Evolutionary conservation across 2,888 invertebrate species (phyloP).

Genomic region (Meganola albula): DNA sequence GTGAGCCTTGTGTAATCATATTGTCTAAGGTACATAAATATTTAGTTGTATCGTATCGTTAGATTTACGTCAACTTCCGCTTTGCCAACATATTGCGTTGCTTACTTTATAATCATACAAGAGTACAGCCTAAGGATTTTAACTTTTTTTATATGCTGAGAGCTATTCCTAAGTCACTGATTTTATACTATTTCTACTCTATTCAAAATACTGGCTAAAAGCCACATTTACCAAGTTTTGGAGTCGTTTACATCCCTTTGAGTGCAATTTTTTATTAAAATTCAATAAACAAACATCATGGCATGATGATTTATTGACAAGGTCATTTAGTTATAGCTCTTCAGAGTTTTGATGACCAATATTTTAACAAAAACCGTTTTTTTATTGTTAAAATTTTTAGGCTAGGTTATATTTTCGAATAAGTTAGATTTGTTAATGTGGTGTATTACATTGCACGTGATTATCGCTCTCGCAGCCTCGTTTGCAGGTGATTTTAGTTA

Average conservation of each 20-base stretch:
- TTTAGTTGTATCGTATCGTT: constrained; percentile 76
- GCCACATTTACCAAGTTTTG: constrained; percentile 67
- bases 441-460: constrained; percentile 73
- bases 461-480: constrained; percentile 71
- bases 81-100: constrained; percentile 77
- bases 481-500: constrained; percentile 54
- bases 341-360: constrained; percentile 74
- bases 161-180: constrained; percentile 77
- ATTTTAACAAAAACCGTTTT: constrained; percentile 65
- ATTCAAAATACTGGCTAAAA: constrained; percentile 56
- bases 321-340: constrained; percentile 77
- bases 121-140: constrained; percentile 78
- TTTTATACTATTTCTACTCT: constrained; percentile 67
- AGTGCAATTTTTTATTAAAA: constrained; percentile 62
- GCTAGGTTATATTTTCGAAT: constrained; percentile 74
- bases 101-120: constrained; percentile 75
- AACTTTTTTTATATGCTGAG: constrained; percentile 75
- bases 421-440: constrained; percentile 78
- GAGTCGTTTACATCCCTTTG: constrained; percentile 73
- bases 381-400: constrained; percentile 78
- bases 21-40: constrained; percentile 74
- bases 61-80: constrained; percentile 75
- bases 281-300: constrained; percentile 67
- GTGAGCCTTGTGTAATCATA: constrained; percentile 74
- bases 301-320: constrained; percentile 61